Evolutionary conservation across 1,140 invertebrate species (phyloP).

Genomic region (Chymomyza costata): DNA sequence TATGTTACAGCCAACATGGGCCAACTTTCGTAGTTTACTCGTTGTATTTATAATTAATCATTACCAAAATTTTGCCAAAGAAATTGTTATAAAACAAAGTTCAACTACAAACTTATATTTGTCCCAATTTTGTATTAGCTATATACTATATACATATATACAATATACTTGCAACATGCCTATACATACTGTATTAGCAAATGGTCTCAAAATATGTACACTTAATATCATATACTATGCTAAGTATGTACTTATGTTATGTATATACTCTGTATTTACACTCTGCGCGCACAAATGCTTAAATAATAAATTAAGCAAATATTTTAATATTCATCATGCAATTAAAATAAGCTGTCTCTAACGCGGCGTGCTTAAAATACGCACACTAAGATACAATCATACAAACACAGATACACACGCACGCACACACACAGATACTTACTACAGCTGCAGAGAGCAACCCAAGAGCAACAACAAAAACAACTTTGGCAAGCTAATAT

Average conservation of each 20-base stretch:
- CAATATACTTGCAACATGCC: conserved; percentile 12
- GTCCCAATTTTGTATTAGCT: no score
- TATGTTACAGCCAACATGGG: no score
- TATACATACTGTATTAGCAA: no score
- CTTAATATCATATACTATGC: not conserved
- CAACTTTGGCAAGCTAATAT: conserved; percentile 64
- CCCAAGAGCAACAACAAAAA: no score
- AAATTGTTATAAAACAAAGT: no score
- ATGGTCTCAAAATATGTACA: conserved; percentile 27
- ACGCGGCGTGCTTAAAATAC: not conserved
- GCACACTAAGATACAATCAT: conserved; percentile 5
- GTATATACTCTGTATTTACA: conserved; percentile 16
- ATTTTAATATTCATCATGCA: conserved; percentile 75
- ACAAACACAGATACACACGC: conserved; percentile 2
- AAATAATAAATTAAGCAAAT: conserved; percentile 74
- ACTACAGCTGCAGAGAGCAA: no score
- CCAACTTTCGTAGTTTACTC: no score
- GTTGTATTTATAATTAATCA: no score
- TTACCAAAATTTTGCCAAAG: no score
- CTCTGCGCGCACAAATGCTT: conserved; percentile 55
- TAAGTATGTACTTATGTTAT: conserved; percentile 6
- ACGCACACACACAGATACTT: no score
- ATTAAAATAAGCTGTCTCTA: conserved; percentile 68
- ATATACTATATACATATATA: conserved; percentile 12
- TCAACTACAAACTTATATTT: no score